Evolutionary conservation across 2,113 vertebrate species (phyloP).

Genomic region (Thunnus maccoyii): DNA sequence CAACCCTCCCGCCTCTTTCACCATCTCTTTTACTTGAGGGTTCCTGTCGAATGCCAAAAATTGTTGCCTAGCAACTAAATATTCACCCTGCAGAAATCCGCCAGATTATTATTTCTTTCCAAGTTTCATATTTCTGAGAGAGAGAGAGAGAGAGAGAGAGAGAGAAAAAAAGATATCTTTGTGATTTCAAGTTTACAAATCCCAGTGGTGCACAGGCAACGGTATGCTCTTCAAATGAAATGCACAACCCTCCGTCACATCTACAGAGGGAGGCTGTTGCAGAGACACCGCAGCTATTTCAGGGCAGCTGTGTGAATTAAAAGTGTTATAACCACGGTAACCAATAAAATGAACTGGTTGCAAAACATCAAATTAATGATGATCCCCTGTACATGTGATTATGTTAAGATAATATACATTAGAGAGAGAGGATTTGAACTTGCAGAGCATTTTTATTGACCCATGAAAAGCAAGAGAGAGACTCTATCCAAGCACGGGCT

Average conservation of each 20-base stretch:
- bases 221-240: slow-evolving; percentile 42
- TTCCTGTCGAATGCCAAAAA: slow-evolving; percentile 76
- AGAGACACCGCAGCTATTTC: slow-evolving; percentile 6
- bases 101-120: slow-evolving; percentile 69
- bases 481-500: not conserved
- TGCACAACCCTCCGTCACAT: slow-evolving; percentile 26
- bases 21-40: slow-evolving; percentile 64
- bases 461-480: not conserved
- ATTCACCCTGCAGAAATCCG: slow-evolving; percentile 76
- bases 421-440: not conserved
- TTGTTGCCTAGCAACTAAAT: slow-evolving; percentile 84
- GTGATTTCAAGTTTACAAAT: slow-evolving; percentile 71
- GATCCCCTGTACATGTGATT: slow-evolving; percentile 9
- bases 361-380: not conserved
- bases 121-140: slow-evolving; percentile 68
- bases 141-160: too few relatives aligned
- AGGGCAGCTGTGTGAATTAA: slow-evolving; percentile 29
- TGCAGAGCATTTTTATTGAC: not conserved
- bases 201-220: slow-evolving; percentile 45
- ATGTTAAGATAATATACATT: slow-evolving; percentile 8
- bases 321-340: slow-evolving; percentile 18
- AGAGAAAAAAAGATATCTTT: slow-evolving; percentile 30
- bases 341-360: not conserved
- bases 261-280: slow-evolving; percentile 17
- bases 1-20: slow-evolving; percentile 22